A percentile compares a stretch with the other conserved stretches of the same genome.
Conservation (phyloP, 2,888 invertebrate genomes). For the Drosophila birchii region DNA sequence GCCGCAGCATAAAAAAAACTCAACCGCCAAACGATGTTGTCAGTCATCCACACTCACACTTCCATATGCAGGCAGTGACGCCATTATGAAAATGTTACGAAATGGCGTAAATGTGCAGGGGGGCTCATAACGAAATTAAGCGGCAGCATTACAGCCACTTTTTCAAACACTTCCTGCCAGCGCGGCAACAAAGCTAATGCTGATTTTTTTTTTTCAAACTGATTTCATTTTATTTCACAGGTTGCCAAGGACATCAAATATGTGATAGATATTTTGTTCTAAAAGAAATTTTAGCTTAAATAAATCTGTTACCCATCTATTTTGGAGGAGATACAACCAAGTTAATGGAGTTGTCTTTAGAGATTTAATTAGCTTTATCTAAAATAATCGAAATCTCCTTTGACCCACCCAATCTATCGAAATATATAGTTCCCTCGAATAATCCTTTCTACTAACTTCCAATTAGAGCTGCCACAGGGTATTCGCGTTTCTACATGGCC, state of each 20-base stretch:
- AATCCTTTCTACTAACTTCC: constrained; percentile 14
- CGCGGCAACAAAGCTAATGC: constrained; percentile 23
- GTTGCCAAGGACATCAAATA: background rate
- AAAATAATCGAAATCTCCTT: background rate
- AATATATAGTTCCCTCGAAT: background rate
- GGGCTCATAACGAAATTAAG: constrained; percentile 74
- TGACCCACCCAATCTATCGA: no score
- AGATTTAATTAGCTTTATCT: background rate
- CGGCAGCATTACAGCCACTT: constrained; percentile 54
- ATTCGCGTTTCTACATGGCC: constrained; percentile 5
- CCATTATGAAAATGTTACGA: constrained; percentile 80
- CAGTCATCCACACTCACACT: constrained; percentile 53
- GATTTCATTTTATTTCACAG: constrained; percentile 1
- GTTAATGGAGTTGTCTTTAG: background rate
- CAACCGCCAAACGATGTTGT: constrained; percentile 72
- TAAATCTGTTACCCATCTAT: background rate
- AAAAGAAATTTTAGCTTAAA: background rate
- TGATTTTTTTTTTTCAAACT: constrained; percentile 1
- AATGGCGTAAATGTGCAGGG: constrained; percentile 78
- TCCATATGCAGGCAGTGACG: constrained; percentile 30
- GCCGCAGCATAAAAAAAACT: constrained; percentile 64
- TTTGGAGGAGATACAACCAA: background rate
- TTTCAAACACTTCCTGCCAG: constrained; percentile 31
- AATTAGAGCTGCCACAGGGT: constrained; percentile 12
- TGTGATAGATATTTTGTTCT: background rate